Evolutionary conservation across 2,888 invertebrate species (phyloP), one percentile per base, ranked within the genome.

Genomic region (Argyresthia albistria): DNA sequence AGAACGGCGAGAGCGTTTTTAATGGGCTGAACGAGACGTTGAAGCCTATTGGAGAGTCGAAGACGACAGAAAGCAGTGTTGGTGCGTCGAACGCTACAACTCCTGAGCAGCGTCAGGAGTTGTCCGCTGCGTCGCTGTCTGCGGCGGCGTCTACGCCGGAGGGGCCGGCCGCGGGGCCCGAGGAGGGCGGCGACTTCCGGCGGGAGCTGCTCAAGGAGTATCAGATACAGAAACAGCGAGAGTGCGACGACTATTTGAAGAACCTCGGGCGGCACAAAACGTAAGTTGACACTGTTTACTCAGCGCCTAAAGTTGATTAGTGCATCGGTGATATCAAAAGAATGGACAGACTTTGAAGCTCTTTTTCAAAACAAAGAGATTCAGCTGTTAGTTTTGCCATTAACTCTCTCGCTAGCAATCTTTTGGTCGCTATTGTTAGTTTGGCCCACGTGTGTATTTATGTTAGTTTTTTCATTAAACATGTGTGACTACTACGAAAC

Each of bases 171-270:
- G 59, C 63, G 53, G 58, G 63, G 58, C 66, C 75, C 52, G 66
- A 66, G 56, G 67, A 72, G 46, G 80, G 79, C 64, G 70, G 86
- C 58, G 65, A 82, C 58, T 86, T 86, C 60, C 69, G 90, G 56
- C 90, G 93, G 49, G 95, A 95, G 67, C 77, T 95, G 54, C 89
- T 94, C 63, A 93, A 93, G 66, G 94, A 95, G 69, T 95, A 93
- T 69, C 95, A 95, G 73, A 91, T 92, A 60, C 92, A 93, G 65
- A 93, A 93, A 66, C 92, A 93, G 70, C 90, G 91, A 50, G 87
- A 86, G 67, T 86, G 86, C 61, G 86, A 87, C 63, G 84, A 82
- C 59, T 87, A 87, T 61, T 63, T 87, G 4, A 76, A 84, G 51
- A 84, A 81, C 65, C 73, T 87, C 14, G 70, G 76, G 62, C 76